A percentile compares a stretch with the other conserved stretches of the same genome.
Conservation (phyloP, 2,797 vertebrate genomes). For the Meda fulgida region DNA sequence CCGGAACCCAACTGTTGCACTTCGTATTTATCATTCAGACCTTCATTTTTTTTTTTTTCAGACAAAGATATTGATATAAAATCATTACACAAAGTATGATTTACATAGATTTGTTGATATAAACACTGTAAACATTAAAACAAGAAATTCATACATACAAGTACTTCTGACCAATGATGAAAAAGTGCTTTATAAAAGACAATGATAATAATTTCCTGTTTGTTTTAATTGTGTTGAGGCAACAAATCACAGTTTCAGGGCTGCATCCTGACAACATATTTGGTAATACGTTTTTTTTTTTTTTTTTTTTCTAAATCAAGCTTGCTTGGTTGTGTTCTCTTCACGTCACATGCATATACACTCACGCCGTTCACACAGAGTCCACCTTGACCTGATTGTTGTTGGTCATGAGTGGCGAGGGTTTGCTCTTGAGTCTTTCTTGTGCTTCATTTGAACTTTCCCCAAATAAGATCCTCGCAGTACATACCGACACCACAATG, state of each 20-base stretch:
- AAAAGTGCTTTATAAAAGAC: slow-evolving; percentile 68
- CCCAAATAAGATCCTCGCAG: slow-evolving; percentile 86
- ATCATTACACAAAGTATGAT: slow-evolving; percentile 74
- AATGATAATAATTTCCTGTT: slow-evolving; percentile 65
- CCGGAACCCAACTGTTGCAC: not conserved
- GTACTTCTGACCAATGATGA: slow-evolving; percentile 58
- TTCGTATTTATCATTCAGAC: slow-evolving; percentile 42
- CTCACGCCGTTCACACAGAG: slow-evolving; percentile 80
- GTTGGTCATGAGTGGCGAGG: slow-evolving; percentile 88
- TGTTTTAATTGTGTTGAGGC: slow-evolving; percentile 73
- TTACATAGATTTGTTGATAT: slow-evolving; percentile 70
- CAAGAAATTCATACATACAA: slow-evolving; percentile 56
- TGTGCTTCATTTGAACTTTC: slow-evolving; percentile 88
- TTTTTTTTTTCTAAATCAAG: slow-evolving; percentile 65
- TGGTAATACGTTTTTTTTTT: slow-evolving; percentile 37
- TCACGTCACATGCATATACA: slow-evolving; percentile 16
- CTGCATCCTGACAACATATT: slow-evolving; percentile 51
- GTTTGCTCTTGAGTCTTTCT: slow-evolving; percentile 89
- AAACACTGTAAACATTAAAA: slow-evolving; percentile 76
- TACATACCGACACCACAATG: slow-evolving; percentile 90
- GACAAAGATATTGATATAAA: slow-evolving; percentile 68
- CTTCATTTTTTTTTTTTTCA: slow-evolving; percentile 33
- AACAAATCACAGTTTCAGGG: slow-evolving; percentile 71
- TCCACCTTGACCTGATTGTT: slow-evolving; percentile 93
- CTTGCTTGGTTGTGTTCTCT: slow-evolving; percentile 30